These are phyloP conservation scores for Noctua fimbriata DNA, from an alignment of 2,888 invertebrate genomes.

Conservation along the genomic window DNA sequence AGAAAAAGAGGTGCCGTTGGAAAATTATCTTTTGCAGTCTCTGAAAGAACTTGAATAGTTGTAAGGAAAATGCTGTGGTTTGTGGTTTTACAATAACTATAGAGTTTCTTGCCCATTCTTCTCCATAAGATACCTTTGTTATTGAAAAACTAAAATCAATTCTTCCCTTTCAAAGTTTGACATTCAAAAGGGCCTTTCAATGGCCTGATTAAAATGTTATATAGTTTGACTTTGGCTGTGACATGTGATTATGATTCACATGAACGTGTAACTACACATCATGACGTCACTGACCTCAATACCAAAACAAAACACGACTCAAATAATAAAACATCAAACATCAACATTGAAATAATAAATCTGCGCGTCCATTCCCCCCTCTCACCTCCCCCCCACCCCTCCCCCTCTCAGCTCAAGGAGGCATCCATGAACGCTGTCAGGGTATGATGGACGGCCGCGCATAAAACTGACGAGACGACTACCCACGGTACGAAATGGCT, in stretches of 20 bases:
- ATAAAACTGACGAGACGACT: slow-evolving; percentile 94
- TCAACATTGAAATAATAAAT: slow-evolving; percentile 88
- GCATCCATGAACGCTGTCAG: slow-evolving; percentile 92
- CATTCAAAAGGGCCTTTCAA: background rate
- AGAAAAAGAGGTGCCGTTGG: background rate
- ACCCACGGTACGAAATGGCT: slow-evolving; percentile 93
- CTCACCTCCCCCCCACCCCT: slow-evolving; percentile 58
- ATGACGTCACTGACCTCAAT: slow-evolving; percentile 40
- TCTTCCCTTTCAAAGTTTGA: background rate
- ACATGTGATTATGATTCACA: background rate
- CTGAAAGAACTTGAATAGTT: background rate
- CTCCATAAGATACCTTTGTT: background rate
- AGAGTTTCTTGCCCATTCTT: background rate
- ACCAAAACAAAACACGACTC: slow-evolving; percentile 57
- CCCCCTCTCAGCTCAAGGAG: slow-evolving; percentile 79
- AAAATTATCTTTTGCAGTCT: background rate
- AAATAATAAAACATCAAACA: slow-evolving; percentile 80
- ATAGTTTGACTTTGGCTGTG: background rate
- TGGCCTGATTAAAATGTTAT: background rate
- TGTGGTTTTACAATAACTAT: background rate
- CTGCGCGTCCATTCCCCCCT: slow-evolving; percentile 74
- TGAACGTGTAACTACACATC: background rate
- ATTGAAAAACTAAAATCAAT: background rate
- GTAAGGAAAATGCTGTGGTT: background rate
- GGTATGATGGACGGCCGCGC: slow-evolving; percentile 93